phyloP scores from a whole-genome alignment of 30 jellyfish, hydroid and myxozoan genomes.

The Aurelia coerulea region DNA sequence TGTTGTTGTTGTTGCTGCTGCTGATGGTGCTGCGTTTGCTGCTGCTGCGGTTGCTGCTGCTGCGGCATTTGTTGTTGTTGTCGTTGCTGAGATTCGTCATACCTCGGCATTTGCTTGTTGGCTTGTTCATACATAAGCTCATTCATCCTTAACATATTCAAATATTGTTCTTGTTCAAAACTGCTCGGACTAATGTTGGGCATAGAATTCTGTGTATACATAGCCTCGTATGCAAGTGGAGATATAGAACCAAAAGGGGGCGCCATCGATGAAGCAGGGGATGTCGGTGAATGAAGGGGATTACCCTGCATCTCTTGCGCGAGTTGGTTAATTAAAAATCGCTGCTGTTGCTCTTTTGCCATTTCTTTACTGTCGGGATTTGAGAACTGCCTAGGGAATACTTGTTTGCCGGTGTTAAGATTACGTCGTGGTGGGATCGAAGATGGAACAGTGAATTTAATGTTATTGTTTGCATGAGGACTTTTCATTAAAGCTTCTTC shows the following conservation, averaged over 20 bases:
- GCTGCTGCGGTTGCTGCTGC: constrained; percentile 40
- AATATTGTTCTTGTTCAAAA: constrained; percentile 54
- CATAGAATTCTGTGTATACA: constrained; percentile 50
- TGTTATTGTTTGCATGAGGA: constrained; percentile 50
- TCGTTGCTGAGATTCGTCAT: constrained; percentile 43
- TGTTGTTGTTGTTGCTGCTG: constrained; percentile 41
- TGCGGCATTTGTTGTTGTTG: constrained; percentile 46
- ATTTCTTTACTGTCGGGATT: constrained; percentile 79
- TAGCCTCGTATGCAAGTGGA: constrained; percentile 92
- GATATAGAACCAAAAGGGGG: constrained; percentile 88
- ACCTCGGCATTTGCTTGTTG: constrained; percentile 42
- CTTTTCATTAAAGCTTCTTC: constrained; percentile 52
- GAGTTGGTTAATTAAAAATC: constrained; percentile 48
- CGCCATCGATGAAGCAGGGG: constrained; percentile 64
- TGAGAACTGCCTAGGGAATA: constrained; percentile 90
- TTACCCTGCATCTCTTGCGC: constrained; percentile 65
- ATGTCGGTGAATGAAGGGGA: constrained; percentile 54
- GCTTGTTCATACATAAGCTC: constrained; percentile 59
- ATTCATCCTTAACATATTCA: constrained; percentile 63
- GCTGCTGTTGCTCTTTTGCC: constrained; percentile 54
- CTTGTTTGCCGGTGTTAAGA: constrained; percentile 80
- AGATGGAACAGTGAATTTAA: constrained; percentile 62
- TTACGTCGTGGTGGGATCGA: constrained; percentile 69
- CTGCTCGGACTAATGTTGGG: constrained; percentile 3
- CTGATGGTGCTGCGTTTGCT: neutral